Evolutionary conservation across 2,113 vertebrate genomes (phyloP).

Genomic region (Eidolon helvum): DNA sequence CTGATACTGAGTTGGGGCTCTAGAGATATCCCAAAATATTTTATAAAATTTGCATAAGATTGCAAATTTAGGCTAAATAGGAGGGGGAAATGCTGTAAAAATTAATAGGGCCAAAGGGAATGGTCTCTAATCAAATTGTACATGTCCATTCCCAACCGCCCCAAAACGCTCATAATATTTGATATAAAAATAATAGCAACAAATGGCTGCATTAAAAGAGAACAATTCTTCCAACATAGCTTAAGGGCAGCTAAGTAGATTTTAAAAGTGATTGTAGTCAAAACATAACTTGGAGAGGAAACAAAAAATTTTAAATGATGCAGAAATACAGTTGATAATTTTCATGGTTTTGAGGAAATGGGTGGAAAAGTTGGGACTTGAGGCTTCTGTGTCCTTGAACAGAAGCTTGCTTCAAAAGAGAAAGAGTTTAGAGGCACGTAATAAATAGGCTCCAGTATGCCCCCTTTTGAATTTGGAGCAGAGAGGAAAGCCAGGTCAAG

Average conservation of each 20-base stretch:
- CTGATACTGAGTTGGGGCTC: background rate
- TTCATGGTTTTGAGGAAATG: background rate
- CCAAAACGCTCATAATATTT: background rate
- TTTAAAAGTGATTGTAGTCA: background rate
- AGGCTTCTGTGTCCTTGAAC: background rate
- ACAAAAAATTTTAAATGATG: background rate
- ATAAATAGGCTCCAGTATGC: background rate
- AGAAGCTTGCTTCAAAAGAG: background rate
- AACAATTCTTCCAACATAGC: background rate
- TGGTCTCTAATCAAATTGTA: background rate
- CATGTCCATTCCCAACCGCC: background rate
- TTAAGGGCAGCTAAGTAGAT: background rate
- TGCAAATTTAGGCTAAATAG: background rate
- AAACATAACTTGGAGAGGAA: background rate
- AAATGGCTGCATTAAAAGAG: background rate
- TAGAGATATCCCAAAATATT: background rate
- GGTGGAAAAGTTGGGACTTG: background rate
- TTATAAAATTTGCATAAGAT: background rate
- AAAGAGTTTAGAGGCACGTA: background rate
- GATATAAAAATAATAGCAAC: background rate
- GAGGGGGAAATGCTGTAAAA: background rate
- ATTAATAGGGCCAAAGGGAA: background rate
- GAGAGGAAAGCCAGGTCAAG: background rate
- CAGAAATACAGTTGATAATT: background rate
- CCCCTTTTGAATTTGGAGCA: background rate